Percentiles rank a stretch among this genome's conserved stretches.
Evolutionary conservation across 2,888 invertebrate genomes (phyloP).

Genomic region (Aporophyla lueneburgensis): DNA sequence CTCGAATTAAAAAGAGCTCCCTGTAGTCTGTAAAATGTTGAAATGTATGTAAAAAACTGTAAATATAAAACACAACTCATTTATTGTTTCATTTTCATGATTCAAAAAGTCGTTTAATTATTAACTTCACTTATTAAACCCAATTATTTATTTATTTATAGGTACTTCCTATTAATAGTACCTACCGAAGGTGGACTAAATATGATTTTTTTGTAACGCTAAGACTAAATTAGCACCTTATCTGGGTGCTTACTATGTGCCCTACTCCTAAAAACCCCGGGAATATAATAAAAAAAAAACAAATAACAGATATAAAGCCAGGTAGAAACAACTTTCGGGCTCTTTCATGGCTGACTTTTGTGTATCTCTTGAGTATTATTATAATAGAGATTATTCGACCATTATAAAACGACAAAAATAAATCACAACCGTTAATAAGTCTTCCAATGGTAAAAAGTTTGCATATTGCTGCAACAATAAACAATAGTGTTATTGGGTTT

Average conservation of each 20-base stretch:
- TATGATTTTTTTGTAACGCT: background rate
- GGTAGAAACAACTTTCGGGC: too few relatives aligned
- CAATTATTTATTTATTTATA: conserved; percentile 1
- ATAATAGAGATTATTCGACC: background rate
- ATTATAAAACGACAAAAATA: conserved; percentile 5
- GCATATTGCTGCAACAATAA: background rate
- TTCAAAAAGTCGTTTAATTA: conserved; percentile 8
- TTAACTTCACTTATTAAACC: conserved; percentile 29
- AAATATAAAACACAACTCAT: conserved; percentile 89
- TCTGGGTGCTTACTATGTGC: background rate
- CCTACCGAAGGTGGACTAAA: background rate
- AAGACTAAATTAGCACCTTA: background rate
- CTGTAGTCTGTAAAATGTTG: conserved; percentile 90
- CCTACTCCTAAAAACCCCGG: background rate
- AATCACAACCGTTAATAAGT: background rate
- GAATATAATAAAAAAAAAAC: background rate
- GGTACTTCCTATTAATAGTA: background rate
- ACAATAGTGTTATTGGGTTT: too few relatives aligned
- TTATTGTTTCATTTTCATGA: conserved; percentile 83
- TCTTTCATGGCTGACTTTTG: background rate
- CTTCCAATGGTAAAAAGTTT: background rate
- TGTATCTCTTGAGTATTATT: background rate
- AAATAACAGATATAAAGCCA: background rate
- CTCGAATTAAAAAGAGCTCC: conserved; percentile 91
- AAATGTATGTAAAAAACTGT: conserved; percentile 90